A percentile compares a stretch with the other conserved stretches of the same genome.
Evolutionary conservation across 1,140 invertebrate genomes (phyloP).

Genomic region (Tetranychus cinnabarinus): DNA sequence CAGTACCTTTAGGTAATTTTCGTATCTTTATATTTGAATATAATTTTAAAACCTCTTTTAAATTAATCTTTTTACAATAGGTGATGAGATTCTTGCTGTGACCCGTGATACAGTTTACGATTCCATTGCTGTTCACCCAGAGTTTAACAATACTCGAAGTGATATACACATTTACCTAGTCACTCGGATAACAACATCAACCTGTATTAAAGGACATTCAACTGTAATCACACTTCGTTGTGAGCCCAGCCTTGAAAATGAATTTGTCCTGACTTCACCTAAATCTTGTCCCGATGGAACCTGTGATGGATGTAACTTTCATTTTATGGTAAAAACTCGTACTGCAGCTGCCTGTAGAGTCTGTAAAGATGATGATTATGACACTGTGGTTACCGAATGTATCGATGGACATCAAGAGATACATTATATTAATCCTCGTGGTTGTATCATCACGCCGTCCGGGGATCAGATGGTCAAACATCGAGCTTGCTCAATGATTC

Average conservation of each 20-base stretch:
- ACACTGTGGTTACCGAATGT: constrained; percentile 32
- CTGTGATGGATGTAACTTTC: constrained; percentile 36
- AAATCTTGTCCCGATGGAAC: constrained; percentile 33
- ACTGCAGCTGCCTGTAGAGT: constrained; percentile 28
- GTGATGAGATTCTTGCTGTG: constrained; percentile 21
- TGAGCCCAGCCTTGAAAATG: constrained; percentile 19
- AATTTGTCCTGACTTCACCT: constrained; percentile 22
- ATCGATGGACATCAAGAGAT: constrained; percentile 26
- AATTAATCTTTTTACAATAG: constrained; percentile 14
- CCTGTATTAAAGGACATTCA: constrained; percentile 28
- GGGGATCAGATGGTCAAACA: background rate
- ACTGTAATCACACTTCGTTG: constrained; percentile 30
- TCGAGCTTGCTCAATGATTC: constrained; percentile 15
- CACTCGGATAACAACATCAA: constrained; percentile 23
- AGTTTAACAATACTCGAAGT: constrained; percentile 1
- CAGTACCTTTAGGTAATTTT: constrained; percentile 18
- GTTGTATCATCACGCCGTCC: constrained; percentile 17
- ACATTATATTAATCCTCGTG: constrained; percentile 27
- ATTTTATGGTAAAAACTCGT: constrained; percentile 28
- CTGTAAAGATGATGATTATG: constrained; percentile 25
- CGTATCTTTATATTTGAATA: no score
- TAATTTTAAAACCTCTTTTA: background rate
- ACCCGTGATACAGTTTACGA: background rate
- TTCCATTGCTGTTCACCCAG: constrained; percentile 5
- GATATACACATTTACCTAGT: constrained; percentile 6